Conservation (phyloP, 2,113 vertebrate species). For the Himantopus leucocephalus region DNA sequence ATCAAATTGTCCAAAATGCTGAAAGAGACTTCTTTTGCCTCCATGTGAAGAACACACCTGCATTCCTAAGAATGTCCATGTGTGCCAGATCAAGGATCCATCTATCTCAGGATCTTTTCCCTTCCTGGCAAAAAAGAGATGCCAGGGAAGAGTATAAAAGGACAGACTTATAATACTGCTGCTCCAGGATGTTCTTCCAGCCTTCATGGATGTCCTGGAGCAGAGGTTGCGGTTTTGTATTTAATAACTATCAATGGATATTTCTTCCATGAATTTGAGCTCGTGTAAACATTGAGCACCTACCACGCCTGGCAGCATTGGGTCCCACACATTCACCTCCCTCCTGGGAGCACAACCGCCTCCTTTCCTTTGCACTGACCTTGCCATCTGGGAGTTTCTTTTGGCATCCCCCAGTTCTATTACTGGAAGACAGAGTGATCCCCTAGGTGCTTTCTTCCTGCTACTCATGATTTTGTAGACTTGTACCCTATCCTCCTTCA, state of each 20-base stretch:
- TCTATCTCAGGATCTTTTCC: slow-evolving; percentile 52
- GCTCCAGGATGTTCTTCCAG: slow-evolving; percentile 44
- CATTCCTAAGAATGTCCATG: background rate
- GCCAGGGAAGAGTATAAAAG: slow-evolving; percentile 44
- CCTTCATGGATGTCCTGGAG: slow-evolving; percentile 46
- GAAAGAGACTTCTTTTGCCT: background rate
- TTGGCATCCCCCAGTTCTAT: background rate
- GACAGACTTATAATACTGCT: slow-evolving; percentile 24
- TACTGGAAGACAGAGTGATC: slow-evolving; percentile 10
- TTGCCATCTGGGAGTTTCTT: slow-evolving; percentile 3
- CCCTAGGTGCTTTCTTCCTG: background rate
- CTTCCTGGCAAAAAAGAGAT: slow-evolving; percentile 34
- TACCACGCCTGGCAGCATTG: background rate
- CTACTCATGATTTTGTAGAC: background rate
- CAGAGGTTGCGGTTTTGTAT: slow-evolving; percentile 22
- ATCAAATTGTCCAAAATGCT: background rate
- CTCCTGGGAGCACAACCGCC: slow-evolving; percentile 7
- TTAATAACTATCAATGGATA: slow-evolving; percentile 63
- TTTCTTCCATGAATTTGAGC: slow-evolving; percentile 6
- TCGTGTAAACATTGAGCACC: background rate
- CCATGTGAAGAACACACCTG: background rate
- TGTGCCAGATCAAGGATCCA: slow-evolving; percentile 41
- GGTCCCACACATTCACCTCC: background rate
- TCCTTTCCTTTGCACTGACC: slow-evolving; percentile 16
- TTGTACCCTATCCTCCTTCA: background rate